Conservation (phyloP, 2,113 vertebrate genomes). For the Caranx melampygus region DNA sequence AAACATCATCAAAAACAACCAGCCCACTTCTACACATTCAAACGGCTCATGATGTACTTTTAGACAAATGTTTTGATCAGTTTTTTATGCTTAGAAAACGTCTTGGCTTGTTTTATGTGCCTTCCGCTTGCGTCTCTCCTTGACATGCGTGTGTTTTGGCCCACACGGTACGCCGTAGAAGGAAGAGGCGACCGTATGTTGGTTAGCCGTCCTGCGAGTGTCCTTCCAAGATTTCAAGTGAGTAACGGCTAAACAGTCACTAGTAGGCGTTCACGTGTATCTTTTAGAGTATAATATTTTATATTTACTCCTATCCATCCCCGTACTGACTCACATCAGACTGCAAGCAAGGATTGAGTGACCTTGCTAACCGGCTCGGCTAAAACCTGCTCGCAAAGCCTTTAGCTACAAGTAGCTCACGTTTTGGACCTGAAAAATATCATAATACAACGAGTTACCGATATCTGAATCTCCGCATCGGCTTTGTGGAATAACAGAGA, state of each 20-base stretch:
- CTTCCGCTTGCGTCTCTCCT: too few species aligned
- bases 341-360: slow-evolving; percentile 14
- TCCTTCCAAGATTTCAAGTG: slow-evolving; percentile 83
- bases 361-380: slow-evolving; percentile 72
- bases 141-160: slow-evolving; percentile 42
- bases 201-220: slow-evolving; percentile 82
- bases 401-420: slow-evolving; percentile 5
- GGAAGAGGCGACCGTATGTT: slow-evolving; percentile 79
- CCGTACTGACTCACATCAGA: accelerated
- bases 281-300: accelerated
- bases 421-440: neutral
- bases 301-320: accelerated
- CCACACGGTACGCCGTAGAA: slow-evolving; percentile 61
- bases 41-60: too few species aligned
- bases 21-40: too few species aligned
- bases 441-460: neutral
- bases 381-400: slow-evolving; percentile 37
- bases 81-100: too few species aligned
- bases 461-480: accelerated
- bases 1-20: too few species aligned
- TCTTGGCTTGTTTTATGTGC: too few species aligned
- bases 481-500: neutral
- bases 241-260: slow-evolving; percentile 45
- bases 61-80: too few species aligned
- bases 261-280: accelerated